Percentiles rank a stretch among this genome's conserved stretches.
Conservation (phyloP, 1,140 invertebrate species). For the Arion vulgaris region DNA sequence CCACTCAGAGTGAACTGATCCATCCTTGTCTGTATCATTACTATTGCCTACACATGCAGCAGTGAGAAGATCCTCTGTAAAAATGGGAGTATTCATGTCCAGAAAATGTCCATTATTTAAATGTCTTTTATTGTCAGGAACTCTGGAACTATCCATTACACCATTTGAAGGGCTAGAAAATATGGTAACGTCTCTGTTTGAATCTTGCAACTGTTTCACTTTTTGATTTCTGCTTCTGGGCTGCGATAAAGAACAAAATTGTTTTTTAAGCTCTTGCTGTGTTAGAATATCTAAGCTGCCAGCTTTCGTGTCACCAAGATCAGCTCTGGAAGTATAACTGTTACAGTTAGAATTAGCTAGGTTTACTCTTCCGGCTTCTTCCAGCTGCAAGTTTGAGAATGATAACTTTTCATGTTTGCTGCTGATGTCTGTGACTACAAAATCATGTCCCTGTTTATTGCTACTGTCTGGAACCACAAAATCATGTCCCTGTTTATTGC, state of each 20-base stretch:
- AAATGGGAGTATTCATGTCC: background rate
- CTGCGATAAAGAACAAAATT: background rate
- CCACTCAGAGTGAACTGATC: background rate
- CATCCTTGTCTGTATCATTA: background rate
- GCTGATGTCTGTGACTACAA: background rate
- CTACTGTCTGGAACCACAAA: no score
- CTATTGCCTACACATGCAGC: background rate
- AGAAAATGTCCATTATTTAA: background rate
- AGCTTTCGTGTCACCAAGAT: background rate
- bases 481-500: no score
- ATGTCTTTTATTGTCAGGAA: background rate
- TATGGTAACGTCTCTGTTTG: background rate
- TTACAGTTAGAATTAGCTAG: no score
- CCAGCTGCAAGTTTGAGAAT: background rate
- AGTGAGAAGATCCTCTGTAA: background rate
- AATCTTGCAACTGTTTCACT: background rate
- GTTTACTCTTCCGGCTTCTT: no score
- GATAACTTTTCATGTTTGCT: background rate
- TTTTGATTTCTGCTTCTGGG: background rate
- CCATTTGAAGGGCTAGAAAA: background rate
- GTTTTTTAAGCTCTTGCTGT: background rate
- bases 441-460: no score
- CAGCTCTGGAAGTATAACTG: no score
- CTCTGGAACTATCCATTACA: background rate
- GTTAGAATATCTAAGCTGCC: background rate